Base-by-base conservation (phyloP, 1,140 invertebrate genomes). In the Pentalonia nigronervosa region DNA sequence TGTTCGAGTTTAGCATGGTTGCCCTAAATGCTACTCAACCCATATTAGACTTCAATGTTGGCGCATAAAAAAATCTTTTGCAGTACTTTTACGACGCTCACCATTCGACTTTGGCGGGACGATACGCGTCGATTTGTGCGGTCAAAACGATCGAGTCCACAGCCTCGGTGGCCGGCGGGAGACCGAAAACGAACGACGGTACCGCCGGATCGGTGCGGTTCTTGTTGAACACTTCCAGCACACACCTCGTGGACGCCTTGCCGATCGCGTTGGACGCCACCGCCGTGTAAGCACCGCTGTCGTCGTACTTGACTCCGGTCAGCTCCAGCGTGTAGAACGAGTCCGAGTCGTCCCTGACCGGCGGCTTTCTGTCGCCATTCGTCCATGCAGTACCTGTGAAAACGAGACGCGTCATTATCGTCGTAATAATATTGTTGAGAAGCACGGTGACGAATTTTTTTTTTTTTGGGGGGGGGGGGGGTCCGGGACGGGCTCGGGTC, bases 261-360 rank as follows among this genome's bases (percentile, higher is more conserved):
- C 98, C 98, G 11, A 99, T 97, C 94, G 97, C 97, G 95, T 99
- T 99, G 17, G 96, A 97, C 6, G 98, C 98, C 0, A 97, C 97
- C 94, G 98, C 99, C 1, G 96, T 97, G 95, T 99, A 99, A n/a
- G 97, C 96, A 25, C 98, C 99, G 7, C 97, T 97, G 95, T 99
- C 98, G 45, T 96, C 95, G 3, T 94, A 87, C 0, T 96, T 97
- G 0, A 97, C 96, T 41, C 96, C 95, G 14, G 96, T 96, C 20
- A 99, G 97, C 95, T 99, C 99, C 87, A 99, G 95, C 0, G 98
- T 98, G 94, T 97, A 96, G 95, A 98, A 98, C 94, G 97, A 96
- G 25, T 96, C 96, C 1, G 90, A 41, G 23, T 94, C 60, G 4
- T 76, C 60, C 60, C 17, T 47, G 48, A 47, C 20, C 30, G n/a